phyloP scores from a whole-genome alignment of 2,797 vertebrate species.

The Gallinago solitaria region DNA sequence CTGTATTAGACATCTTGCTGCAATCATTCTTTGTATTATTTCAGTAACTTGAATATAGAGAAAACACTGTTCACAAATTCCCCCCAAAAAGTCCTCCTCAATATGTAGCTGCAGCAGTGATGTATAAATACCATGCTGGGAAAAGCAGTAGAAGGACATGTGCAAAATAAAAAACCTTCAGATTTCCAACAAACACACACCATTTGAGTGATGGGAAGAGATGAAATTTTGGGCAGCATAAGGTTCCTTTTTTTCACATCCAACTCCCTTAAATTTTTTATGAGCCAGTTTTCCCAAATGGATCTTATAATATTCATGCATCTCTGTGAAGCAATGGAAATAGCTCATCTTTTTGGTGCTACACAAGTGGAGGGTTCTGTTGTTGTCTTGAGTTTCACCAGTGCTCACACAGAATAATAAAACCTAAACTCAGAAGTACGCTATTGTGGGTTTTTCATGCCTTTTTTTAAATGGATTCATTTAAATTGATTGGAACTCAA shows the following conservation, averaged over 20 bases:
- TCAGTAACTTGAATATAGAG: not conserved
- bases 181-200: not conserved
- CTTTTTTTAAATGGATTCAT: not conserved
- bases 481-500: not conserved
- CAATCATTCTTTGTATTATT: not conserved
- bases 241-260: not conserved
- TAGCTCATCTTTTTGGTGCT: not conserved
- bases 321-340: not conserved
- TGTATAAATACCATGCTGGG: not conserved
- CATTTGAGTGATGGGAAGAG: not conserved
- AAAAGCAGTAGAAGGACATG: not conserved
- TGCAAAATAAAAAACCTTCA: not conserved
- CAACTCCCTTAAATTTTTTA: not conserved
- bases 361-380: not conserved
- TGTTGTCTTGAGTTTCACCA: not conserved
- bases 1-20: not conserved
- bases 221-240: not conserved
- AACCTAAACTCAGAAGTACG: not conserved
- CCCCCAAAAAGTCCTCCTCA: not conserved
- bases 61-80: not conserved
- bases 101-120: not conserved
- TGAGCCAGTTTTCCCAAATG: not conserved
- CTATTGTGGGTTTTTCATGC: fast-evolving
- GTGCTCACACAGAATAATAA: not conserved
- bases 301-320: not conserved